These are phyloP conservation scores for Hirtodrosophila cameraria DNA, from an alignment of 2,888 invertebrate species.

Conservation along the genomic window DNA sequence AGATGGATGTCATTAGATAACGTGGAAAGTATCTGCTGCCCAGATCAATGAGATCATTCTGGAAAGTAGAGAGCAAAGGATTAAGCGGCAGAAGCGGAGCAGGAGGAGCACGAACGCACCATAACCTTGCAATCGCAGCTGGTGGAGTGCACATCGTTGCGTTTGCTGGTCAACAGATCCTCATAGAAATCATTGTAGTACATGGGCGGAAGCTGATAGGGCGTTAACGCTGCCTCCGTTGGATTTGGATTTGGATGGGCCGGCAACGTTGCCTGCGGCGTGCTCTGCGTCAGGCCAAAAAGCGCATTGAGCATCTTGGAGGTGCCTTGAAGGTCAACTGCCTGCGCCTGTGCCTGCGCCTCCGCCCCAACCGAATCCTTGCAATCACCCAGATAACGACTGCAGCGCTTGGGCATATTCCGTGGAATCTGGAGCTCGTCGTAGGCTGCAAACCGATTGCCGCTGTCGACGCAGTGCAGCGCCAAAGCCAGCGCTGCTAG, in stretches of 20 bases:
- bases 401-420: slow-evolving; percentile 42
- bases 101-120: slow-evolving; percentile 55
- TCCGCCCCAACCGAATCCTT: slow-evolving; percentile 7
- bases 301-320: slow-evolving; percentile 65
- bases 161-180: slow-evolving; percentile 68
- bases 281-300: slow-evolving; percentile 41
- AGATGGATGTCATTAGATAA: slow-evolving; percentile 82
- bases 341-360: background rate
- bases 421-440: slow-evolving; percentile 41
- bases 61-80: background rate
- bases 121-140: slow-evolving; percentile 83
- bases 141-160: slow-evolving; percentile 64
- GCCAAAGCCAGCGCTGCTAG: slow-evolving; percentile 60
- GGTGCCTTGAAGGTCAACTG: slow-evolving; percentile 23
- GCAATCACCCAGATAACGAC: slow-evolving; percentile 39
- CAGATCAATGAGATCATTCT: slow-evolving; percentile 82
- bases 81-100: background rate
- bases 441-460: slow-evolving; percentile 37
- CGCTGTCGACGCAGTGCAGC: slow-evolving; percentile 43
- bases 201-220: slow-evolving; percentile 67
- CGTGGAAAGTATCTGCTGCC: slow-evolving; percentile 82
- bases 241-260: too few species aligned
- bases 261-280: slow-evolving; percentile 21
- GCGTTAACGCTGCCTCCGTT: slow-evolving; percentile 35
- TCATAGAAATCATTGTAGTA: slow-evolving; percentile 76